Percentiles rank a stretch among this genome's conserved stretches.
These are phyloP conservation scores for Gymnoscopelus braueri DNA, from an alignment of 2,797 vertebrate genomes.

Conservation along the genomic window DNA sequence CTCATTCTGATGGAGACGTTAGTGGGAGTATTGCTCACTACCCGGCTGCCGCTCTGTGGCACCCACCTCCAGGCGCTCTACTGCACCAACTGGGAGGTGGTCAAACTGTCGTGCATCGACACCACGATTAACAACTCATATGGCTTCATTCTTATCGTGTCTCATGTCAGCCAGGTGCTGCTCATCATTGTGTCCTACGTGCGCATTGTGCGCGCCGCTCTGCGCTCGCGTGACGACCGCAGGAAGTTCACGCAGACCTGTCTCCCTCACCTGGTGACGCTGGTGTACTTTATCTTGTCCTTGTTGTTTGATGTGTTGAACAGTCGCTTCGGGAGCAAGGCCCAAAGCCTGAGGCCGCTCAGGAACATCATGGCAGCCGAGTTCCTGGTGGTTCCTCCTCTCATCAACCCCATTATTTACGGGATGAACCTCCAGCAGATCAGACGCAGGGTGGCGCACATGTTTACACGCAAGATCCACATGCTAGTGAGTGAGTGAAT, in stretches of 20 bases:
- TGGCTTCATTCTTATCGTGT: conserved; percentile 47
- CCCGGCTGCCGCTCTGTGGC: conserved; percentile 56
- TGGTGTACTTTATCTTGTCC: conserved; percentile 52
- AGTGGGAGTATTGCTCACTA: conserved; percentile 32
- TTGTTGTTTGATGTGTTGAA: conserved; percentile 62
- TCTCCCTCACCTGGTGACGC: conserved; percentile 69
- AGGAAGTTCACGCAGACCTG: conserved; percentile 75
- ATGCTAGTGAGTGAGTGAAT: background rate
- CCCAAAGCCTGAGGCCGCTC: conserved; percentile 23
- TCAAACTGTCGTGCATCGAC: conserved; percentile 70
- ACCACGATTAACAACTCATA: conserved; percentile 61
- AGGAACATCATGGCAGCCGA: conserved; percentile 61
- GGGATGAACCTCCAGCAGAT: conserved; percentile 72
- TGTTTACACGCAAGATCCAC: conserved; percentile 15
- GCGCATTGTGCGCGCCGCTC: conserved; percentile 54
- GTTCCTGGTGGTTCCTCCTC: conserved; percentile 71
- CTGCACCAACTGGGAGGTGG: conserved; percentile 76
- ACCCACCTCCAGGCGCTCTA: conserved; percentile 58
- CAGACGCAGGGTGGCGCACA: conserved; percentile 35
- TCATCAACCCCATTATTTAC: conserved; percentile 75
- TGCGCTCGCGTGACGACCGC: conserved; percentile 37
- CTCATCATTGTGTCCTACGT: conserved; percentile 70
- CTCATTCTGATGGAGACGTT: conserved; percentile 40
- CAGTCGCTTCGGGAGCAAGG: conserved; percentile 52
- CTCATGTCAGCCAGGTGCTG: conserved; percentile 36